Evolutionary conservation across 2,113 vertebrate genomes (phyloP).

Genomic region (Hemiscyllium ocellatum): DNA sequence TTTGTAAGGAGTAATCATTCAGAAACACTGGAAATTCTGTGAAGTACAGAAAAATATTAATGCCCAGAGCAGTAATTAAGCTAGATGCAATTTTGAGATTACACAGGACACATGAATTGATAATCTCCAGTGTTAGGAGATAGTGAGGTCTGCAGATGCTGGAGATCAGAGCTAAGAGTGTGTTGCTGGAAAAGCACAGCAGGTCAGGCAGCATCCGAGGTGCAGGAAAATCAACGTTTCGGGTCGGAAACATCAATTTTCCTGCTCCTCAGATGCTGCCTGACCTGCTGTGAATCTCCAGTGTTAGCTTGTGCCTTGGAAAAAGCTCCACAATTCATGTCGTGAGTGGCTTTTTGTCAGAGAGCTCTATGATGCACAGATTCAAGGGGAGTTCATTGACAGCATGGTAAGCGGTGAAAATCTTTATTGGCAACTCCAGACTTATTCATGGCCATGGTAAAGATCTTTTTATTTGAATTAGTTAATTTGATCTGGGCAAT

Average conservation of each 20-base stretch:
- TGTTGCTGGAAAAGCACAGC: no score
- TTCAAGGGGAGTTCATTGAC: neutral
- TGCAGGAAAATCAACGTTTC: no score
- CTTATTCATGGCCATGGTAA: neutral
- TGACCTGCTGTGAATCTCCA: no score
- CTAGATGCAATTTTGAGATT: neutral
- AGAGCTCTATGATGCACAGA: neutral
- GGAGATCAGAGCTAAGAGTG: no score
- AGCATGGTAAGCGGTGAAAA: neutral
- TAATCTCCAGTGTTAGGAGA: neutral
- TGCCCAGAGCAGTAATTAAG: neutral
- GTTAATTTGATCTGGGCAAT: neutral
- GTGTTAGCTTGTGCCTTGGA: no score
- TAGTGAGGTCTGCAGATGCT: no score
- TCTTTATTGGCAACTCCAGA: neutral
- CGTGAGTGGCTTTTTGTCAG: neutral
- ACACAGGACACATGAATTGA: neutral
- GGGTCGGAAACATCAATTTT: no score
- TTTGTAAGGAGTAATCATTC: neutral
- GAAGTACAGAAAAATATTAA: neutral
- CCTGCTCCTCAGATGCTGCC: no score
- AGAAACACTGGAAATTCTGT: neutral
- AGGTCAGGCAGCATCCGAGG: no score
- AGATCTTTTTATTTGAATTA: neutral
- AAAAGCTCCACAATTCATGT: neutral